phyloP scores from a whole-genome alignment of 2,797 vertebrate species.

The Hydrophis major region DNA sequence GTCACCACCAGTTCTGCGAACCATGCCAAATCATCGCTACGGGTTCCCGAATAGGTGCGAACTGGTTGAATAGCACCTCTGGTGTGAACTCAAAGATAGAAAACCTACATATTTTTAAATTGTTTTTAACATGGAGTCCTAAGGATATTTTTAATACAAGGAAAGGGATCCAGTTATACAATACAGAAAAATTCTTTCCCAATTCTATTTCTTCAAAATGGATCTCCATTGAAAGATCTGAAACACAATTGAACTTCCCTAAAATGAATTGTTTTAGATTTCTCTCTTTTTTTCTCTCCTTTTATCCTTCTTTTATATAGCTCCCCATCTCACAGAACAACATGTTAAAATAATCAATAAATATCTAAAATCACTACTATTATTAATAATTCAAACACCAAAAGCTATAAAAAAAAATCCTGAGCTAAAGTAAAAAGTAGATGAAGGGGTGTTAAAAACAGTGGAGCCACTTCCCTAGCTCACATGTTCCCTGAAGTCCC shows the following conservation, averaged over 20 bases:
- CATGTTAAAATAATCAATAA: not conserved
- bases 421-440: not conserved
- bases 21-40: too few species aligned
- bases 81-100: not conserved
- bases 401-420: not conserved
- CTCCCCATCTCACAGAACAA: not conserved
- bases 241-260: not conserved
- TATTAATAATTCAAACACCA: not conserved
- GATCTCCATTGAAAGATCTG: not conserved
- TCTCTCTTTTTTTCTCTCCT: not conserved
- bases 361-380: not conserved
- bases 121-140: slow-evolving; percentile 30
- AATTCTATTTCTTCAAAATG: not conserved
- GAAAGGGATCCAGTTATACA: not conserved
- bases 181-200: not conserved
- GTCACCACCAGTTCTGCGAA: too few species aligned
- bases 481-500: not conserved
- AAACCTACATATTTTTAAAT: slow-evolving; percentile 24
- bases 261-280: not conserved
- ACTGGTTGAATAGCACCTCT: too few species aligned
- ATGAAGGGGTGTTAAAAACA: not conserved
- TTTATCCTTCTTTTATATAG: not conserved
- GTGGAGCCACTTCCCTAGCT: not conserved
- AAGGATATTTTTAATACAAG: not conserved
- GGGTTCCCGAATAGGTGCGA: too few species aligned